Evolutionary conservation across 2,113 vertebrate genomes (phyloP).

Genomic region (Tupaia chinensis): DNA sequence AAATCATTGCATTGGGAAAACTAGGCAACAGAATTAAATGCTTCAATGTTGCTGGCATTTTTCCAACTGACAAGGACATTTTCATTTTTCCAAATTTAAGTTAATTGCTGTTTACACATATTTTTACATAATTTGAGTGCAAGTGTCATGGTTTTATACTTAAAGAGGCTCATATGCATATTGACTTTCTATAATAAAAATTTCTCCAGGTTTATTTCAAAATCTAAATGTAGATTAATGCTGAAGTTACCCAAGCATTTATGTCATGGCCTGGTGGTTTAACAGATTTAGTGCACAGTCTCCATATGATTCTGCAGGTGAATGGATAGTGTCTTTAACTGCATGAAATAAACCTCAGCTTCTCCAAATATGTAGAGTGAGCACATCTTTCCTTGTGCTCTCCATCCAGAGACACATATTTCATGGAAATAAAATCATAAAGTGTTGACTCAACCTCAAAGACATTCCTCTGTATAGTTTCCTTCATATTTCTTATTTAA

Average conservation of each 20-base stretch:
- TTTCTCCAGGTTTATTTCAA: constrained; percentile 46
- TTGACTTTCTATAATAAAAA: constrained; percentile 29
- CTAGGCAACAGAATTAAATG: background rate
- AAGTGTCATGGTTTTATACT: constrained; percentile 44
- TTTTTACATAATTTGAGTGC: constrained; percentile 53
- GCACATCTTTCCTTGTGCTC: background rate
- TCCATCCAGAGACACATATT: background rate
- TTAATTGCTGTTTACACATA: constrained; percentile 58
- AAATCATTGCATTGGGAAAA: background rate
- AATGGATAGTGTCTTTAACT: background rate
- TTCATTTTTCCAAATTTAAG: constrained; percentile 29
- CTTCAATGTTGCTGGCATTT: background rate
- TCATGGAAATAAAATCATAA: background rate
- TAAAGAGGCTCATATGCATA: background rate
- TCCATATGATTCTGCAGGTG: constrained; percentile 7
- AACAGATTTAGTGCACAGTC: background rate
- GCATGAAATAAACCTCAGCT: background rate
- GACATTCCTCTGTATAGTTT: background rate
- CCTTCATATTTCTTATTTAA: background rate
- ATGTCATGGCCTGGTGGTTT: background rate
- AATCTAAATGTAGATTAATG: constrained; percentile 58
- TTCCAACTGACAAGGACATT: constrained; percentile 6
- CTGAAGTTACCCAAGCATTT: background rate
- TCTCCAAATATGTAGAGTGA: background rate
- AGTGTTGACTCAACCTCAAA: background rate